Evolutionary conservation across 2,797 vertebrate genomes (phyloP), one percentile per base, ranked within the genome.

Genomic region (Eurystomus glaucurus): DNA sequence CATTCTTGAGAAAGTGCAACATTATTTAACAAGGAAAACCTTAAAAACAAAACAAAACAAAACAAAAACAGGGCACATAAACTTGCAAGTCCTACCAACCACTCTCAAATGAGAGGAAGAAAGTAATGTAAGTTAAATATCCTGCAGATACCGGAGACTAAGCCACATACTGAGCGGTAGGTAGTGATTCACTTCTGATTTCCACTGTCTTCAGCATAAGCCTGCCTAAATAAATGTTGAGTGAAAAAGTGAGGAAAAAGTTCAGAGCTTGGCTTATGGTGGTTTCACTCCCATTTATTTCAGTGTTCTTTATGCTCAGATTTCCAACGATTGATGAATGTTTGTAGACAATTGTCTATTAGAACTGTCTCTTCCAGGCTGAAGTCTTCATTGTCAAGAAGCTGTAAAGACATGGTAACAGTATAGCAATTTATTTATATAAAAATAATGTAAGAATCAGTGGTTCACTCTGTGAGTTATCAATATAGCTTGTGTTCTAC

Each of bases 401-500:
- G 41, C 57, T 68, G 10, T 48, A 66, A 90, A 88, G 31, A 64
- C 1, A 14, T 6, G 80, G 46, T 39, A 90, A 76, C 6, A 58
- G 29, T 22, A 65, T 21, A 79, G 33, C 1, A 57, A 88, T 93
- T 88, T 90, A 93, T 84, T 91, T 81, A 66, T 65, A 48, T 43
- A 54, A 78, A 95, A 62, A 3, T 5, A 3, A 28, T 54, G 25
- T 48, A 72, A 89, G 90, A 92, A 85, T 31, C 35, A 84, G 64
- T 25, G 46, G 5, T 69, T 85, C 48, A 17, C 19, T 78, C 25
- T 68, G n/a, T 61, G 48, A 87, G 21, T 72, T 86, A 79, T 74
- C 74, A 92, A 64, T 79, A 88, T 21, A 82, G 26, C 13, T 76
- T 82, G 18, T 82, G 41, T 66, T 96, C 82, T 91, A 22, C 54